These are phyloP conservation scores for Paelopatides confundens DNA, from an alignment of 53 echinoderm and acorn worm genomes.

Conservation along the genomic window DNA sequence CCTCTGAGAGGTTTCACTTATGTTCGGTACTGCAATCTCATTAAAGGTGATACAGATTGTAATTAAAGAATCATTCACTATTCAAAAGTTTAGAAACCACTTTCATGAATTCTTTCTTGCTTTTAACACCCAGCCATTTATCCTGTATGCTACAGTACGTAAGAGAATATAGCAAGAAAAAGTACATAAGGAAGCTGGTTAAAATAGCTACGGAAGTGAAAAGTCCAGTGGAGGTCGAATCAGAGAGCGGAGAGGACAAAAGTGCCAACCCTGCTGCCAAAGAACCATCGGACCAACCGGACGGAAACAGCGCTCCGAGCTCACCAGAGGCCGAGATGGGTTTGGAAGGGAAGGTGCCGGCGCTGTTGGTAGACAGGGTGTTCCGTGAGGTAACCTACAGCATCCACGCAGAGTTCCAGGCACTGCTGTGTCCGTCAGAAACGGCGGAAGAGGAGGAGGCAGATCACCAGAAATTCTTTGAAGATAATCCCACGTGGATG, in stretches of 20 bases:
- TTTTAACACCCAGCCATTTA: slow-evolving; percentile 5
- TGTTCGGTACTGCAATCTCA: too few species aligned
- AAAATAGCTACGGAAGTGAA: not conserved
- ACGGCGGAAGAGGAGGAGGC: slow-evolving; percentile 65
- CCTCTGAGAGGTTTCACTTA: too few species aligned
- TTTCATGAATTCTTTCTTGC: not conserved
- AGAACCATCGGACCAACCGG: not conserved
- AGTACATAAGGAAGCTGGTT: slow-evolving; percentile 34
- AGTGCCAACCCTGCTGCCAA: too few species aligned
- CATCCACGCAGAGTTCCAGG: slow-evolving; percentile 88
- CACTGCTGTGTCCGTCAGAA: slow-evolving; percentile 72
- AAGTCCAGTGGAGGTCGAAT: not conserved
- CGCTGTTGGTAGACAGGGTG: slow-evolving; percentile 69
- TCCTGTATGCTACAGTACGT: slow-evolving; percentile 32
- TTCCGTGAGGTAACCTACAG: slow-evolving; percentile 86
- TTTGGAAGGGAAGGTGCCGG: slow-evolving; percentile 33
- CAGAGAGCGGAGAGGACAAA: not conserved
- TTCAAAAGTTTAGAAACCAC: too few species aligned
- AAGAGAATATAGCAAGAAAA: slow-evolving; percentile 32
- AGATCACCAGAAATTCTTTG: slow-evolving; percentile 54
- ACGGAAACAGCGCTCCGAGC: not conserved
- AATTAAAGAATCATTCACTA: too few species aligned
- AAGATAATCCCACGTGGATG: slow-evolving; percentile 76
- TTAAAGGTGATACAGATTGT: too few species aligned
- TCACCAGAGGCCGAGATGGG: slow-evolving; percentile 37